Evolutionary conservation across 2,797 vertebrate genomes (phyloP), one percentile per base, ranked within the genome.

Genomic region (Danio jaintianensis): DNA sequence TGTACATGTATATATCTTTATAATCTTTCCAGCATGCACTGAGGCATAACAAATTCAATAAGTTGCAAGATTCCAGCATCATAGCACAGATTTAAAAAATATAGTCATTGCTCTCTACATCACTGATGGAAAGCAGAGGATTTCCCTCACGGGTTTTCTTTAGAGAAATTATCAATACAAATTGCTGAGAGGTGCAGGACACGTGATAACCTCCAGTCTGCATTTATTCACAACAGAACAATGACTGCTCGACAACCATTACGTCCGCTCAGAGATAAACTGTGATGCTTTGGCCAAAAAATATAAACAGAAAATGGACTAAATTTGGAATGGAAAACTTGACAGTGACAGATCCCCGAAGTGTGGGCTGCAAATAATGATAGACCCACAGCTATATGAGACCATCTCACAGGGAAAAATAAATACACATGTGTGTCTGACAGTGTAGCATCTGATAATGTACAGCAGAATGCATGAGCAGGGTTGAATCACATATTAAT

Each of bases 261-360:
- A 59, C 71, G 59, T 73, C 53, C 55, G 45, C 70, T 36, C 22
- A 4, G 42, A 59, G 70, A 73, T 48, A 45, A 59, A 45, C 16
- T 42, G 42, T 15, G 47, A 56, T 22, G 5, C 55, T 52, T 40
- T 9, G 22, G 38, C 13, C 15, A 16, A 53, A 68, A 22, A 47
- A 47, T 47, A 62, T n/a, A 66, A 47, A 7, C 70, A 12, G 9
- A 47, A 73, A 11, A 3, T 4, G 0, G 43, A 18, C 43, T 59
- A 59, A 45, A 45, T 59, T 36, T 73, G 42, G 42, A 47, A 52
- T 59, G 70, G 42, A 59, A 59, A 47, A 73, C 13, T 29, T 40
- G 12, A 5, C 20, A 12, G 38, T 20, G 48, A 56, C n/a, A 42
- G 12, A 42, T 7, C 4, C n/a, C 1, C 10, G 52, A 20, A 43